phyloP scores from a whole-genome alignment of 1,140 invertebrate species.

The Colletes gigas region DNA sequence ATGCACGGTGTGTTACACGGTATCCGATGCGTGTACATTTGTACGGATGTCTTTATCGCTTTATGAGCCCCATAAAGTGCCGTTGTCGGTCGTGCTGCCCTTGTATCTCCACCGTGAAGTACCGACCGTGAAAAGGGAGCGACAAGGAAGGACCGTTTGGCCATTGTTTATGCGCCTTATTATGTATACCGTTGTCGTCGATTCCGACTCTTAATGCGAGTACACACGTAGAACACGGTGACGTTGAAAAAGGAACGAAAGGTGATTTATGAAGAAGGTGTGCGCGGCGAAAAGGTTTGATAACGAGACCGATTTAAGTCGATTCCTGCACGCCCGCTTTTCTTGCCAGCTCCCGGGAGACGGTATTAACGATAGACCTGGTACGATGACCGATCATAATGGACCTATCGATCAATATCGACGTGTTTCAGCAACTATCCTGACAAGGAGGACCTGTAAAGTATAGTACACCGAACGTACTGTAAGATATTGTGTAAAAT shows the following conservation, averaged over 20 bases:
- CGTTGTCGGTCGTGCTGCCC: slow-evolving; percentile 45
- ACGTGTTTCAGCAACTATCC: background rate
- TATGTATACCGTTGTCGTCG: slow-evolving; percentile 63
- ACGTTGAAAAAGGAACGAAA: background rate
- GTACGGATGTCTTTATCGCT: slow-evolving; percentile 73
- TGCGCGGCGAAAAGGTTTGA: slow-evolving; percentile 5
- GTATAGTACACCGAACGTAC: too few relatives aligned
- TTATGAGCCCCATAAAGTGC: slow-evolving; percentile 73
- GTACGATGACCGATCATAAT: slow-evolving; percentile 21
- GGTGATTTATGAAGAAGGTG: slow-evolving; percentile 37
- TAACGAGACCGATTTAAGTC: slow-evolving; percentile 25
- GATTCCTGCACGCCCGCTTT: background rate
- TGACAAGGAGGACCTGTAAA: background rate
- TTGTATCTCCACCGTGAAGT: slow-evolving; percentile 40
- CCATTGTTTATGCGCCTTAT: slow-evolving; percentile 72
- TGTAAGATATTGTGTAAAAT: too few relatives aligned
- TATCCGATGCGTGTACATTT: slow-evolving; percentile 55
- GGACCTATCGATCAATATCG: slow-evolving; percentile 27
- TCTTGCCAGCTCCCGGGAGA: background rate
- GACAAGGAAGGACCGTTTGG: slow-evolving; percentile 42
- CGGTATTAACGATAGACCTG: slow-evolving; percentile 17
- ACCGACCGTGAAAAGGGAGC: slow-evolving; percentile 18
- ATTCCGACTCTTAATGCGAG: slow-evolving; percentile 29
- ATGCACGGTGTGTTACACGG: slow-evolving; percentile 21
- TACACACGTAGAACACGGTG: background rate